phyloP scores from a whole-genome alignment of 2,888 invertebrate species.

The Phyllotreta cruciferae region DNA sequence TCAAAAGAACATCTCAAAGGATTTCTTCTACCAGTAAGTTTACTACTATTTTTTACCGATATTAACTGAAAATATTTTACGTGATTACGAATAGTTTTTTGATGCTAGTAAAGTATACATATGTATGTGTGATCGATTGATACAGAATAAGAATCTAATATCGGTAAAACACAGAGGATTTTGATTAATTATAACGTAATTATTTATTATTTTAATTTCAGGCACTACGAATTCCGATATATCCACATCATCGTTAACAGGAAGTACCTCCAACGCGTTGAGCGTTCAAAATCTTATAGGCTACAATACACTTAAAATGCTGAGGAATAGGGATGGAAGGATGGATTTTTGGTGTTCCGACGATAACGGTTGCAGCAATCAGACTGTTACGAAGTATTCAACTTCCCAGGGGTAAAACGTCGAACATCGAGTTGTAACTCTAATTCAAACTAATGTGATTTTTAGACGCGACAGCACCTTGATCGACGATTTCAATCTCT shows the following conservation, averaged over 20 bases:
- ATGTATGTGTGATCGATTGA: no score
- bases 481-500: constrained; percentile 38
- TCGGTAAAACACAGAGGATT: no score
- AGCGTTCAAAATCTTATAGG: constrained; percentile 80
- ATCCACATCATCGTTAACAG: constrained; percentile 61
- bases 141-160: no score
- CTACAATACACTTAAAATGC: constrained; percentile 74
- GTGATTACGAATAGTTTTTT: no score
- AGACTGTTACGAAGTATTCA: neutral
- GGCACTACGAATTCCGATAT: constrained; percentile 65
- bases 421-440: no score
- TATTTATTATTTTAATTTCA: constrained; percentile 38
- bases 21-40: constrained; percentile 66
- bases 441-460: neutral
- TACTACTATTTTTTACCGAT: no score
- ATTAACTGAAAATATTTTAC: no score
- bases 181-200: no score
- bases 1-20: constrained; percentile 56
- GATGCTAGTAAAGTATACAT: no score
- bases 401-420: constrained; percentile 41
- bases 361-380: constrained; percentile 43
- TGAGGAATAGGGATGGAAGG: constrained; percentile 60
- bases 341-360: constrained; percentile 41
- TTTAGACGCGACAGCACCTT: constrained; percentile 39
- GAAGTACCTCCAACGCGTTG: constrained; percentile 64